Evolutionary conservation across 2,797 vertebrate genomes (phyloP), one percentile per base, ranked within the genome.

Genomic region (Brachymystax lenok): DNA sequence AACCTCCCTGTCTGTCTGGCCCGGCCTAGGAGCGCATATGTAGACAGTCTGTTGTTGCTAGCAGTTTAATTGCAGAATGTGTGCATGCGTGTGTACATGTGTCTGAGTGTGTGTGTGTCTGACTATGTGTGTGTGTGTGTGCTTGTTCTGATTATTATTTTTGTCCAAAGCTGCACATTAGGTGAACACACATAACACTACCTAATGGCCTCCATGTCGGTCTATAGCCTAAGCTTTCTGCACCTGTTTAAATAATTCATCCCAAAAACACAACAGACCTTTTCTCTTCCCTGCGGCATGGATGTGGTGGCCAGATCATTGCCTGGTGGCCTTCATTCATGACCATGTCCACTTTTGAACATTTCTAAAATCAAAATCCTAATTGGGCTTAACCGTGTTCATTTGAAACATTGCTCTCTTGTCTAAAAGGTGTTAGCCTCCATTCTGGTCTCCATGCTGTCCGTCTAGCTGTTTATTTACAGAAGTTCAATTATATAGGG

Each of bases 231-330:
- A 66, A 66, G 71, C 66, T 51, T 40, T 68, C 61, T 67, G 40
- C 51, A 69, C 50, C 52, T 24, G 28, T 71, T 82, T 75, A 78
- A 80, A 80, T 82, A 82, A 82, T 82, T 79, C 33, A 83, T 54
- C 59, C 56, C 46, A 24, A 40, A 68, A 78, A 75, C 68, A 85
- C 80, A 78, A 82, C 71, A 35, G 69, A 56, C 46, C 74, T 69
- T 73, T 84, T 80, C 78, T 80, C 16, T 40, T 40, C 1, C 67
- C 33, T 10, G 16, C 13, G 16, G 67, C 14, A 35, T 40, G 6
- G 35, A 69, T 21, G 17, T 12, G 17, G 28, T 33, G 28, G 28
- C 2, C 7, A 6, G 13, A 33, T 30, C 28, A 33, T 16, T 16
- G 64, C 64, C 27, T 14, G 24, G 4, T 67, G 28, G 66, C 6